Conservation (phyloP, 2,113 vertebrate genomes). For the Apteryx mantelli region DNA sequence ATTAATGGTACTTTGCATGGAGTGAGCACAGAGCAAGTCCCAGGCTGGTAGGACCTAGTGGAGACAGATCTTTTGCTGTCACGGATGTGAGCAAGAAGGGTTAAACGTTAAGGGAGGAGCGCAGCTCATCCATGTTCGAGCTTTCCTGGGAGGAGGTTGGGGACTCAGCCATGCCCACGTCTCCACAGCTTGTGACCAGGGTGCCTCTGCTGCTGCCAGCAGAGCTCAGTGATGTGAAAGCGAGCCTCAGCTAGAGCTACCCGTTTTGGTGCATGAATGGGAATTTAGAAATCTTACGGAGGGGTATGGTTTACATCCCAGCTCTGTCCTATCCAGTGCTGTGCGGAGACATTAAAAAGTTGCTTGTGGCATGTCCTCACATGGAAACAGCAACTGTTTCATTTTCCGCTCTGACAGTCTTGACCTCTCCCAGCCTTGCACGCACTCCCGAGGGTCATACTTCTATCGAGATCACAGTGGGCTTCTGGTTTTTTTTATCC, state of each 20-base stretch:
- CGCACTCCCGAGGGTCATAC: neutral
- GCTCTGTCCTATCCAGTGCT: neutral
- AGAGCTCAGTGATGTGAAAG: neutral
- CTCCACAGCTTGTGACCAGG: neutral
- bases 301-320: neutral
- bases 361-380: neutral
- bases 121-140: neutral
- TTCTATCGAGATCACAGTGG: neutral
- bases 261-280: neutral
- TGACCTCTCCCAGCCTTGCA: slow-evolving; percentile 40
- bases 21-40: neutral
- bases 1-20: neutral
- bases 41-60: neutral
- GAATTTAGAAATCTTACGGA: neutral
- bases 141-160: neutral
- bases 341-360: neutral
- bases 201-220: neutral
- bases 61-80: neutral
- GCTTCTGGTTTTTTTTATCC: slow-evolving; percentile 23
- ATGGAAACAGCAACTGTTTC: slow-evolving; percentile 9
- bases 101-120: neutral
- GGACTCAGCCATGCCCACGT: neutral
- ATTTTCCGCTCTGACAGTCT: neutral
- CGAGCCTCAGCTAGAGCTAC: neutral
- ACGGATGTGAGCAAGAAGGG: fast-evolving